Base-by-base conservation (phyloP, 1,140 invertebrate genomes). In the Lepidurus apus region DNA sequence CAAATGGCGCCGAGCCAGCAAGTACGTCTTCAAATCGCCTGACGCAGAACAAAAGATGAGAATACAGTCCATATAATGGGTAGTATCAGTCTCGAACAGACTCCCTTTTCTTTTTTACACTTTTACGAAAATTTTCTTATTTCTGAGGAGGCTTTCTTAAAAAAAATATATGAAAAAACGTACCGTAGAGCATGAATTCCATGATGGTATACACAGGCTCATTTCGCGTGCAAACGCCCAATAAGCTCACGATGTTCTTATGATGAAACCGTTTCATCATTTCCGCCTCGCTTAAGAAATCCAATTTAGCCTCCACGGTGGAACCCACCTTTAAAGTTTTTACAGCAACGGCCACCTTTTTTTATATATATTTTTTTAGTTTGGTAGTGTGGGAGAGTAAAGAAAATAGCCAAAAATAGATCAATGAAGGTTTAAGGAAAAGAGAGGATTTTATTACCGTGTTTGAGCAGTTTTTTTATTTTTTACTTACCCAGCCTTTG, bases 241-340 rank as follows among this genome's bases (percentile, higher is more conserved):
- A 85, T 5, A 98, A 86, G 80, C 91, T 91, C 0, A 98, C 91
- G 43, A 98, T 93, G 84, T 98, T 97, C 80, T 91, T 91, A 83
- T 98, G 95, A 75, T 95, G 91, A 84, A 97, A 95, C 74, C 91
- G 87, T 82, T 96, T 96, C 93, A 98, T 96, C 26, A 94, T 90
- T 83, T 95, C 93, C 0, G 95, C 95, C 84, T 97, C 95, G 77
- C 93, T 92, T n/a, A 97, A 86, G 81, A 97, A 97, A 84, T 97
- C 94, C n/a, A 95, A 85, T 84, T 95, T 95, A 83, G 96, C 92
- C 81, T 96, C 94, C 8, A 90, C 90, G 0, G 90, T 90, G 2
- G 92, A 93, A 1, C 93, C 93, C 10, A 90, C 85, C 84, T 97
- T 96, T 0, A 97, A 86, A 0, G 95, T 95, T 85, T 97, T 98